Percentiles rank a stretch among this genome's conserved stretches.
phyloP scores from a whole-genome alignment of 2,888 invertebrate genomes.

The Acanthosoma haemorrhoidale region DNA sequence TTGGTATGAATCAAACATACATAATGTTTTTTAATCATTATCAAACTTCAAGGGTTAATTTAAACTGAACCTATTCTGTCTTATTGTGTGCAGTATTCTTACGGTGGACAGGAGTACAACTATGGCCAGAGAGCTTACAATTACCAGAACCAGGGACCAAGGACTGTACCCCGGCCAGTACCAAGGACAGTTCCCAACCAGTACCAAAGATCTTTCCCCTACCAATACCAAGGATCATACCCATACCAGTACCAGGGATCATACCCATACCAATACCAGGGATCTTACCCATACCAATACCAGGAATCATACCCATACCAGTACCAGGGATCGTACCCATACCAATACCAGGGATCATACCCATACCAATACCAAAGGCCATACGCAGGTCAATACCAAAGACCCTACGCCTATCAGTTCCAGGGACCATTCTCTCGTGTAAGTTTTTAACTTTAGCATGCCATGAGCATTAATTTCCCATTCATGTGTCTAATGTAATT shows the following conservation, averaged over 20 bases:
- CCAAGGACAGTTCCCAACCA: background rate
- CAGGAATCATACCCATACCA: background rate
- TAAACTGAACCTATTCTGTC: no score
- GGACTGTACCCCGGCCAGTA: background rate
- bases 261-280: background rate
- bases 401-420: background rate
- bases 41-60: no score
- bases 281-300: background rate
- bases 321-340: background rate
- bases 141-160: no score
- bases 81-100: background rate
- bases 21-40: no score
- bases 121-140: background rate
- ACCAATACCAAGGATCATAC: background rate
- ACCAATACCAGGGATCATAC: background rate
- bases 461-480: no score
- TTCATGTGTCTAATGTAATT: no score
- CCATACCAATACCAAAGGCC: background rate
- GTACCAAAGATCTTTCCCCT: background rate
- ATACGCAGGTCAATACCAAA: background rate
- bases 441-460: no score
- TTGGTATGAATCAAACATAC: no score
- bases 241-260: background rate
- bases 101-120: background rate
- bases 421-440: no score